phyloP scores from a whole-genome alignment of 2,113 vertebrate genomes.

The Ceuthmochares aereus region DNA sequence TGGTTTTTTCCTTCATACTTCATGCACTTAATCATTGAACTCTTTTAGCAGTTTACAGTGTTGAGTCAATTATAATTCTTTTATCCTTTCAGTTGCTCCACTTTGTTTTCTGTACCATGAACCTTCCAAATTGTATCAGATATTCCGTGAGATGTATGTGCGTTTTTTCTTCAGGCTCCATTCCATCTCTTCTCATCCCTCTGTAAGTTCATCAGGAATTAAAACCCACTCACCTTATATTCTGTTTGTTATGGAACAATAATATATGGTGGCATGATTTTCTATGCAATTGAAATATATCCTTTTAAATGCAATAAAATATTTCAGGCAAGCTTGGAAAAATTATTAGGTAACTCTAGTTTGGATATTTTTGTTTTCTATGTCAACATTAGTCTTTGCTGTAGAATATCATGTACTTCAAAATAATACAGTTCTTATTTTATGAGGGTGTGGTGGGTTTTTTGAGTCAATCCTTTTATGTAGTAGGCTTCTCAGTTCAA shows the following conservation, averaged over 20 bases:
- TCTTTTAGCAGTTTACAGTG: constrained; percentile 4
- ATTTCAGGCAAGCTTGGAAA: neutral
- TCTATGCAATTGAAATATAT: neutral
- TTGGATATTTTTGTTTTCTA: neutral
- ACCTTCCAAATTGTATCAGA: constrained; percentile 93
- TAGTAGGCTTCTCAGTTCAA: neutral
- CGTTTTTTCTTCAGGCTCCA: constrained; percentile 98
- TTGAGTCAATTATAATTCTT: constrained; percentile 49
- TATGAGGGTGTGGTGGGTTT: neutral
- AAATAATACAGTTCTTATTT: neutral
- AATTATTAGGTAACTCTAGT: neutral
- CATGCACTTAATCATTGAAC: constrained; percentile 22
- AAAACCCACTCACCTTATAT: constrained; percentile 1
- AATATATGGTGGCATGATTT: neutral
- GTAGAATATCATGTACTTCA: neutral
- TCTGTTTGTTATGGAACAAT: constrained; percentile 19
- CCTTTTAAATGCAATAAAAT: neutral
- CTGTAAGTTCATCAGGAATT: constrained; percentile 82
- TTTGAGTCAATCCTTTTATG: neutral
- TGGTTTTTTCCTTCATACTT: neutral
- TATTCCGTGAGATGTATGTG: constrained; percentile 97
- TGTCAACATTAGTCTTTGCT: neutral
- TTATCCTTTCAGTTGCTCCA: constrained; percentile 89
- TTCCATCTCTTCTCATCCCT: constrained; percentile 94
- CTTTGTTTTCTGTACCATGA: constrained; percentile 98